Percentiles rank a stretch among this genome's conserved stretches.
phyloP scores from a whole-genome alignment of 2,797 vertebrate species.

The Poeciliopsis paucimaculata region DNA sequence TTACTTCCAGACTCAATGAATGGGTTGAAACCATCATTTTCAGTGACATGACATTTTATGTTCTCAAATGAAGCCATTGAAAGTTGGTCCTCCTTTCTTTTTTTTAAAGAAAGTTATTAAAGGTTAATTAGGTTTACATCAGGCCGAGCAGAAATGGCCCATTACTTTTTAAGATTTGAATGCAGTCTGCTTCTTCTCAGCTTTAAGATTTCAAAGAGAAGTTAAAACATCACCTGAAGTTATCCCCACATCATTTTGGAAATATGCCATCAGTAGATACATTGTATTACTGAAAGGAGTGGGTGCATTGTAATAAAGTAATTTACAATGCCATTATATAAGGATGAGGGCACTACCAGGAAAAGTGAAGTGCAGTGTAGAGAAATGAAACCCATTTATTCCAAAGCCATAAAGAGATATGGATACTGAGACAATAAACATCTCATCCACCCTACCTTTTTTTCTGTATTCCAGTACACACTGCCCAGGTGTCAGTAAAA shows the following conservation, averaged over 20 bases:
- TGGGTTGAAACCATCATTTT: background rate
- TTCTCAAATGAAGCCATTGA: constrained; percentile 5
- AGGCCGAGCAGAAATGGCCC: constrained; percentile 19
- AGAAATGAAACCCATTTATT: constrained; percentile 8
- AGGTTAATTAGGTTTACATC: constrained; percentile 27
- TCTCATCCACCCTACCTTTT: background rate
- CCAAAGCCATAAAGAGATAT: background rate
- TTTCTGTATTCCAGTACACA: background rate
- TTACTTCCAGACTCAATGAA: constrained; percentile 6
- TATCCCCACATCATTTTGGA: background rate
- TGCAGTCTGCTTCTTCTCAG: background rate
- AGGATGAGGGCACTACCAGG: background rate
- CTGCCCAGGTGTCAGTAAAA: background rate
- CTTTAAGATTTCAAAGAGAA: constrained; percentile 11
- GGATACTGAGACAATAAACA: background rate
- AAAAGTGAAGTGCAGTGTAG: background rate
- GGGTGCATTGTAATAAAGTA: background rate
- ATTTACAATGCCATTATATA: constrained; percentile 9
- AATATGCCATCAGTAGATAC: background rate
- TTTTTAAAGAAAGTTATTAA: constrained; percentile 10
- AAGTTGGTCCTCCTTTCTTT: background rate
- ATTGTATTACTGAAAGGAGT: background rate
- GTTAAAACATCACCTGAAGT: constrained; percentile 12
- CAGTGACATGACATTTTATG: background rate
- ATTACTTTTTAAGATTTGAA: constrained; percentile 2